phyloP scores from a whole-genome alignment of 2,113 vertebrate genomes.

The Myotis lucifugus region DNA sequence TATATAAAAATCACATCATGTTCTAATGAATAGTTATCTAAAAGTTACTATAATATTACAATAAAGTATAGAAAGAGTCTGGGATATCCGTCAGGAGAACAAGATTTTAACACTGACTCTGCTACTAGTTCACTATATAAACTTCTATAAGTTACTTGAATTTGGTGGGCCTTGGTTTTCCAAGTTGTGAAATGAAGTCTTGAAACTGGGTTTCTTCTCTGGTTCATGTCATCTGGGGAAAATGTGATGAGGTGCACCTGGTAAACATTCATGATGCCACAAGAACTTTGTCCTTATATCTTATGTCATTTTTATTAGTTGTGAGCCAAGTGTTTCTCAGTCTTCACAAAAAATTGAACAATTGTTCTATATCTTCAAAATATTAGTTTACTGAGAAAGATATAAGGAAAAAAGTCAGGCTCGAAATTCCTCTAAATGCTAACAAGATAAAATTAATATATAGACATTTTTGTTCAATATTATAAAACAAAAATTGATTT shows the following conservation, averaged over 20 bases:
- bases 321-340: background rate
- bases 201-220: background rate
- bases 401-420: background rate
- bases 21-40: slow-evolving; percentile 39
- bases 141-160: background rate
- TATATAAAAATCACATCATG: background rate
- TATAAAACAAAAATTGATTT: background rate
- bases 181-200: background rate
- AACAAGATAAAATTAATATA: background rate
- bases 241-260: background rate
- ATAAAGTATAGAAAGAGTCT: background rate
- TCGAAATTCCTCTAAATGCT: background rate
- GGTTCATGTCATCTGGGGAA: background rate
- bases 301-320: background rate
- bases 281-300: background rate
- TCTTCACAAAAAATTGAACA: background rate
- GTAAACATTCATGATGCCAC: background rate
- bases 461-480: background rate
- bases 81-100: background rate
- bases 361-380: background rate
- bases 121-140: background rate
- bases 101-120: background rate
- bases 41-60: background rate
- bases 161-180: background rate
- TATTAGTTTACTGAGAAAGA: background rate